phyloP scores from a whole-genome alignment of 2,888 invertebrate species.

The Drosophila kuntzei region DNA sequence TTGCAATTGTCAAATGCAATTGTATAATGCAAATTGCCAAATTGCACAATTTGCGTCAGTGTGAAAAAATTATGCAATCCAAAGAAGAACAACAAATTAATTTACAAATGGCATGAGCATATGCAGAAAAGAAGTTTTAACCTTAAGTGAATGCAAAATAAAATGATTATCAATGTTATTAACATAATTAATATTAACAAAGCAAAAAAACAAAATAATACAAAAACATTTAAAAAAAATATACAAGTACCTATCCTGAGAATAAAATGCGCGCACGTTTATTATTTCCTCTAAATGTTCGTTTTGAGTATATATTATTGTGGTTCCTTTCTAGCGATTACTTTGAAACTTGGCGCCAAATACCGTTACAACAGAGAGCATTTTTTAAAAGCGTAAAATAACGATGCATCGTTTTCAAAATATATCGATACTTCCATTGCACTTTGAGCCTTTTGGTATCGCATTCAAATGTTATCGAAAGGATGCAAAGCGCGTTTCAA shows the following conservation, averaged over 20 bases:
- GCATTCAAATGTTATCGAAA: not conserved
- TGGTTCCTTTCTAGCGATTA: not conserved
- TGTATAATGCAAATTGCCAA: constrained; percentile 39
- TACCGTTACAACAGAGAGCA: not conserved
- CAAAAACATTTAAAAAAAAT: constrained; percentile 69
- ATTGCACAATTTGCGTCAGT: constrained; percentile 47
- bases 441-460: not conserved
- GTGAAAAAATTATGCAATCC: constrained; percentile 70
- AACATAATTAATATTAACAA: constrained; percentile 84
- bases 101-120: constrained; percentile 64
- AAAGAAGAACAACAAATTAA: constrained; percentile 65
- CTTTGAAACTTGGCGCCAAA: not conserved
- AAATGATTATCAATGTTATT: constrained; percentile 84
- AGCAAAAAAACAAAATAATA: constrained; percentile 65
- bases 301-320: constrained; percentile 53
- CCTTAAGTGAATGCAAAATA: constrained; percentile 73
- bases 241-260: constrained; percentile 85
- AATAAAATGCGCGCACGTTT: constrained; percentile 83
- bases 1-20: constrained; percentile 31
- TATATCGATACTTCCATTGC: constrained; percentile 3
- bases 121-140: constrained; percentile 71
- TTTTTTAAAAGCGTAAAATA: not conserved
- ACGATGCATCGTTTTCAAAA: not conserved
- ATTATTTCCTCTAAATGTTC: constrained; percentile 81
- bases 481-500: no score